Evolutionary conservation across 2,797 vertebrate species (phyloP).

Genomic region (Bradypus variegatus): DNA sequence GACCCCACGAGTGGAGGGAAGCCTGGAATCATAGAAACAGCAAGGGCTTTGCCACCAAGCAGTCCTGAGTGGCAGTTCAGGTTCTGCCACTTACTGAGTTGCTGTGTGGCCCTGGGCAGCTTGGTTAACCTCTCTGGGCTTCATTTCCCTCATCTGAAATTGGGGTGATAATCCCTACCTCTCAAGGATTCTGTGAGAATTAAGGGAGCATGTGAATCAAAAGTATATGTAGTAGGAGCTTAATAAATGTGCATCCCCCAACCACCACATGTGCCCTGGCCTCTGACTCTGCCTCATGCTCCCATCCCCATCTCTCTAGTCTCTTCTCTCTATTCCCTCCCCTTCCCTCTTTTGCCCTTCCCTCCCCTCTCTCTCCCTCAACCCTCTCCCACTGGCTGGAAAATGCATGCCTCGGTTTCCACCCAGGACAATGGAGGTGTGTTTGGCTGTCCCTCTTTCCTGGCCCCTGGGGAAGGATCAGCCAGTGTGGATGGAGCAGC

Average conservation of each 20-base stretch:
- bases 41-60: accelerated
- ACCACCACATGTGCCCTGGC: not conserved
- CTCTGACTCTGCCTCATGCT: not conserved
- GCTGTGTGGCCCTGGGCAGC: not conserved
- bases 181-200: not conserved
- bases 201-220: not conserved
- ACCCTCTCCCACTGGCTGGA: not conserved
- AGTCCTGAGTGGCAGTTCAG: not conserved
- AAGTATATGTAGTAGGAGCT: not conserved
- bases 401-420: not conserved
- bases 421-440: not conserved
- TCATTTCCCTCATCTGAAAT: not conserved
- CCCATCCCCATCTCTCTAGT: accelerated
- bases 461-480: not conserved
- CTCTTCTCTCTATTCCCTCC: accelerated
- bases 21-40: not conserved
- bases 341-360: not conserved
- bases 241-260: not conserved
- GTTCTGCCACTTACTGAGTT: not conserved
- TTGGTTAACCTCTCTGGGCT: conserved; percentile 48
- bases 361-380: not conserved
- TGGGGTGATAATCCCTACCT: not conserved
- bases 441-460: not conserved
- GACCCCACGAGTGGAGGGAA: not conserved
- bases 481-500: not conserved